phyloP scores from a whole-genome alignment of 2,797 vertebrate genomes.

The Lindbergichthys nudifrons region DNA sequence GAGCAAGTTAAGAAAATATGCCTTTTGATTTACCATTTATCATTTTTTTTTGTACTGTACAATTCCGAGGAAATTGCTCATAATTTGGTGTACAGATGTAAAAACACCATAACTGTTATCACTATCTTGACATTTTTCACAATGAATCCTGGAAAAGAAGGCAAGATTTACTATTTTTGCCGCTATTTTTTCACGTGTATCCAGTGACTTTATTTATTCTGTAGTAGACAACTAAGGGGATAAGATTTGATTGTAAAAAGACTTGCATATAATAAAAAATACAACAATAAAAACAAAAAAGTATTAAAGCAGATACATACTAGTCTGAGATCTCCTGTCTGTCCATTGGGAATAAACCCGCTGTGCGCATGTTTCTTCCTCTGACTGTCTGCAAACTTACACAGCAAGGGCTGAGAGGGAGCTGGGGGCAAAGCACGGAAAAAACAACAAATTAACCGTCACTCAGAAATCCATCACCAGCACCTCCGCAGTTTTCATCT shows the following conservation, averaged over 20 bases:
- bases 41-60: not conserved
- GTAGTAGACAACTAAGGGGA: not conserved
- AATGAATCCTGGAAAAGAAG: not conserved
- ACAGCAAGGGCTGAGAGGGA: conserved; percentile 94
- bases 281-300: not conserved
- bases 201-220: not conserved
- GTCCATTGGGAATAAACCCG: conserved; percentile 95
- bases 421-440: conserved; percentile 72
- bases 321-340: conserved; percentile 97
- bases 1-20: not conserved
- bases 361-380: conserved; percentile 97
- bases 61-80: not conserved
- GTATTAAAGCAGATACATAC: conserved; percentile 84
- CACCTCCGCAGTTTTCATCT: conserved; percentile 13
- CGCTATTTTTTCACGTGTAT: too few species aligned
- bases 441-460: conserved; percentile 6
- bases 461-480: conserved; percentile 27
- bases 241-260: not conserved
- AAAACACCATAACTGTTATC: not conserved
- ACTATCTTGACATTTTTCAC: too few species aligned
- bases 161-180: not conserved
- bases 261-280: not conserved
- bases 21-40: not conserved
- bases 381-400: conserved; percentile 98
- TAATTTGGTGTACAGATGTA: not conserved